Base-by-base conservation (phyloP, 2,113 vertebrate genomes). In the Lonchura striata region DNA sequence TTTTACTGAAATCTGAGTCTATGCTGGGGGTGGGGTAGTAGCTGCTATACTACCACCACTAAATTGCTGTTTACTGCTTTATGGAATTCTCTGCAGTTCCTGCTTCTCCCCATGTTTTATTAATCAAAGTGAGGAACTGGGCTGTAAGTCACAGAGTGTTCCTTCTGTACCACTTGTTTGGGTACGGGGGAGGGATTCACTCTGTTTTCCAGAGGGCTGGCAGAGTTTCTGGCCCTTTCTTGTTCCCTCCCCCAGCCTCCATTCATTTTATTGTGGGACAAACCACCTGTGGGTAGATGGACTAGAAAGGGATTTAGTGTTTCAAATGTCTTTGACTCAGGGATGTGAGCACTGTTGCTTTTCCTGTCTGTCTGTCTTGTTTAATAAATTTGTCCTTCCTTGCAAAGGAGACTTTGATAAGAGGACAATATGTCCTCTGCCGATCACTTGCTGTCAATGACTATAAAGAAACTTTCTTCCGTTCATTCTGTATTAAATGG, bases 1-100 rank as follows among this genome's bases (percentile, higher is more conserved):
- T 83, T 93, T 86, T 86, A 81, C 84, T 87, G 96, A 94, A 95
- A 92, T 47, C 33, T 52, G 88, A 92, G 52, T 63, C 80, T 79
- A 0, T 3, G 4, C 44, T 66, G 80, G 70, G 66, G 47, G 41
- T 76, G 56, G 81, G 46, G 78, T 50, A 57, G 46, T 86, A 80
- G 49, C 61, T 93, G 63, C 44, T 83, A 31, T 44, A 63, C 31
- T 49, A 44, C 57, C 80, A 47, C 81, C 46, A 42, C 86, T 90
- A 74, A 94, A 82, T 64, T 83, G 86, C 64, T 88, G 37, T 71
- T 92, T 95, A 91, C 77, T 83, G 77, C 77, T 91, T 65, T 47
- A 49, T 84, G 82, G 82, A 92, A 86, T 86, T 92, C 68, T 69
- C 63, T 71, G 76, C 54, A 72, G 81, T 94, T 92, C 87, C 79